These are phyloP conservation scores for Phrynocephalus forsythii DNA, from an alignment of 2,797 vertebrate genomes.

Conservation along the genomic window DNA sequence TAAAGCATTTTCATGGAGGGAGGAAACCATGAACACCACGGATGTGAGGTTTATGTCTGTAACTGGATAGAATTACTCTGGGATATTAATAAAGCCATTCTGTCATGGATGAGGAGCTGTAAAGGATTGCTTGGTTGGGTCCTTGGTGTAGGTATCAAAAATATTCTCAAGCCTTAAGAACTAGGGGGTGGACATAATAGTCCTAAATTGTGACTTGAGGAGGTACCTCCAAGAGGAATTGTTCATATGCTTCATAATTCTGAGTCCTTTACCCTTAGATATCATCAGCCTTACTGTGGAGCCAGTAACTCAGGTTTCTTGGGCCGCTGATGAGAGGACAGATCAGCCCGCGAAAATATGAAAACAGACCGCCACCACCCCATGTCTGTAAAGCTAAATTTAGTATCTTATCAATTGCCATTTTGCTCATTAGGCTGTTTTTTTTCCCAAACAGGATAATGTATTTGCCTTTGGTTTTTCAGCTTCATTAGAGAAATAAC, in stretches of 20 bases:
- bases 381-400: background rate
- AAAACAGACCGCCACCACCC: background rate
- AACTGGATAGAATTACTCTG: no score
- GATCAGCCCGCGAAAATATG: background rate
- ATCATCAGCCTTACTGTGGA: no score
- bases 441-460: background rate
- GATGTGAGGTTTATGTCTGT: no score
- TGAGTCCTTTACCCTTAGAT: no score
- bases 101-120: background rate
- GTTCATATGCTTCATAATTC: no score
- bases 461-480: constrained; percentile 23
- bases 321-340: background rate
- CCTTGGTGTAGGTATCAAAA: background rate
- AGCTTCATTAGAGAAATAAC: constrained; percentile 26
- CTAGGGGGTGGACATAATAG: no score
- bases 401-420: constrained; percentile 1
- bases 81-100: no score
- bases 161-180: background rate
- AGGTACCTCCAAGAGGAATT: no score
- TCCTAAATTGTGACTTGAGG: no score
- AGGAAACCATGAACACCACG: no score
- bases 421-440: constrained; percentile 24
- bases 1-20: no score
- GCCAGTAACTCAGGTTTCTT: background rate
- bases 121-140: background rate